These are phyloP conservation scores for Ormyrus nitidulus DNA, from an alignment of 2,888 invertebrate genomes.

Conservation along the genomic window DNA sequence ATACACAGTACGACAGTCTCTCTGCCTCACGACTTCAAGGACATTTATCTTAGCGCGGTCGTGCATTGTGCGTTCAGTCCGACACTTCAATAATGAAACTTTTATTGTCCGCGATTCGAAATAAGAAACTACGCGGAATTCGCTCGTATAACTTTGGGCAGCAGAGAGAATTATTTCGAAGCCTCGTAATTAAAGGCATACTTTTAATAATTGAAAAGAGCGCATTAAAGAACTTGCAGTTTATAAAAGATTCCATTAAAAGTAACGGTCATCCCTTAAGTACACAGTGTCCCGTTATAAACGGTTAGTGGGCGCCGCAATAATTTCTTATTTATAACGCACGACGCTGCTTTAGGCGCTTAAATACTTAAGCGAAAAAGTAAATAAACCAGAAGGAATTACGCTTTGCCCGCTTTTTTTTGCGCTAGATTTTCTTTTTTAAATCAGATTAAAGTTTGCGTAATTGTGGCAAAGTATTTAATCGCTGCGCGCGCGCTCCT, in stretches of 20 bases:
- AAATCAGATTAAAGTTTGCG: no score
- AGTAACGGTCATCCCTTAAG: slow-evolving; percentile 49
- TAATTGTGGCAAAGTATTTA: no score
- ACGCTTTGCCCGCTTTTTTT: no score
- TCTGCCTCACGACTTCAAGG: slow-evolving; percentile 24
- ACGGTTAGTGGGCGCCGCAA: slow-evolving; percentile 16
- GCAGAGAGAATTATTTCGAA: no score
- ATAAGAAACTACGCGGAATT: no score
- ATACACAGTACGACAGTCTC: neutral
- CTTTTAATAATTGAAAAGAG: neutral
- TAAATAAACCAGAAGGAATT: neutral
- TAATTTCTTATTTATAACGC: slow-evolving; percentile 42
- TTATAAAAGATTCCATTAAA: slow-evolving; percentile 38
- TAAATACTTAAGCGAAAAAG: slow-evolving; percentile 7
- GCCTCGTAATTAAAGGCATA: neutral
- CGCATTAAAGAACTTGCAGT: neutral
- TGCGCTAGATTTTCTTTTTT: no score
- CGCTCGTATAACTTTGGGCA: no score
- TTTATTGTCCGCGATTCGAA: no score
- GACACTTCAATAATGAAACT: no score
- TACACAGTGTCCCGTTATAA: slow-evolving; percentile 42
- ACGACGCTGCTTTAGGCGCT: slow-evolving; percentile 8
- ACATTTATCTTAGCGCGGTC: slow-evolving; percentile 18
- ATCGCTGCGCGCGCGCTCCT: no score
- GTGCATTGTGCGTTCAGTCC: neutral